Base-by-base conservation (phyloP, 2,888 invertebrate genomes). In the Eretmocerus hayati region DNA sequence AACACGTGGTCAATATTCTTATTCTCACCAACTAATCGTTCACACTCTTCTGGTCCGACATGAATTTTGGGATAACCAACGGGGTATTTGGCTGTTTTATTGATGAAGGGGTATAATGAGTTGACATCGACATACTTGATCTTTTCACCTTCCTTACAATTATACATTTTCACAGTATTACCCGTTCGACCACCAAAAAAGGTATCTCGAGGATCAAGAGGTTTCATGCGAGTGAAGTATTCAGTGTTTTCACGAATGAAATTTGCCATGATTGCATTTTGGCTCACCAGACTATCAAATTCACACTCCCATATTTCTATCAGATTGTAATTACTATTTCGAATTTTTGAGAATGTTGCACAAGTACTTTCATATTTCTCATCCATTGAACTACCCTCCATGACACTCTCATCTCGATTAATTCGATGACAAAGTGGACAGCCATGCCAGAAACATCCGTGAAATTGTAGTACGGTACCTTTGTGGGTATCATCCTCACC, bases 51-150 rank as follows among this genome's bases (percentile, higher is more conserved):
- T 1, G 50, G 39, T 0, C 57, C 58, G 4, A 59, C 50, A 36
- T 50, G 48, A 15, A 63, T 51, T 44, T 49, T 52, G 0, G 64
- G 65, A 48, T 64, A 63, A 0, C 60, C 62, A 1, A 61, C 26
- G 1, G 63, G 61, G 42, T 57, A 63, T 42, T 55, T 54, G 6
- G 55, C 56, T 19, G 58, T 57, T 50, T 63, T 60, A 50, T 55
- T 58, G 13, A 62, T 52, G 20, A 36, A 63, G 0, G 62, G 63
- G 22, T 49, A 49, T 6, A 49, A 20, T 8, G 35, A 44, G 20
- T 36, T 46, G 2, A 46, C 23, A 18, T 43, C 50, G 16, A 39
- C 26, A 18, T 50, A 48, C 13, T 35, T 15, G 15, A 48, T 52
- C 32, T 42, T 48, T 44, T 52, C 48, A 2, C 15, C 33, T 8